phyloP scores from a whole-genome alignment of 2,888 invertebrate genomes.

The Mechanitis mazaeus region DNA sequence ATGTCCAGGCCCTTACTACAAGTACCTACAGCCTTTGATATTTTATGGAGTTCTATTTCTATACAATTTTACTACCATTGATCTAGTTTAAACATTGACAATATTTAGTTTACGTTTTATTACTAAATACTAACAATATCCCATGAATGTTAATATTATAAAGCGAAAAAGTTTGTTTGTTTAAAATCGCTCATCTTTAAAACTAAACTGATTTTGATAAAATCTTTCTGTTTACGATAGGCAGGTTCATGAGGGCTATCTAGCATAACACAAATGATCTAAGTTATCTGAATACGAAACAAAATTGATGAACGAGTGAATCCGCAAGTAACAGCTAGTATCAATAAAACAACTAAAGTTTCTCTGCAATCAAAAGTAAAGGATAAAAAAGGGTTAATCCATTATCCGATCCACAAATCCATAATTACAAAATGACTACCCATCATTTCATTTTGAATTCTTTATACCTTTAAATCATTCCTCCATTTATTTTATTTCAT shows the following conservation, averaged over 20 bases:
- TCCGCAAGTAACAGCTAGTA: too few relatives aligned
- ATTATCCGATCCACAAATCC: constrained; percentile 28
- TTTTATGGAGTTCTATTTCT: constrained; percentile 43
- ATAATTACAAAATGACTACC: constrained; percentile 44
- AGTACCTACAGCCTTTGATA: constrained; percentile 43
- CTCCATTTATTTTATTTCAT: background rate
- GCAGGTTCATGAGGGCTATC: too few relatives aligned
- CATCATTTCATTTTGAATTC: constrained; percentile 40
- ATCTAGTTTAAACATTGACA: constrained; percentile 26
- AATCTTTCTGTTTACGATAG: too few relatives aligned
- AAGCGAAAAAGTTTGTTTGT: too few relatives aligned
- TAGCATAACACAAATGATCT: too few relatives aligned
- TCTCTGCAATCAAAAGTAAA: constrained; percentile 19
- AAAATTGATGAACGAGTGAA: too few relatives aligned
- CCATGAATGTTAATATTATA: too few relatives aligned
- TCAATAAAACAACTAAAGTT: too few relatives aligned
- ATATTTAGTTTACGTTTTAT: background rate
- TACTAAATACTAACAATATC: too few relatives aligned
- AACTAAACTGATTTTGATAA: too few relatives aligned
- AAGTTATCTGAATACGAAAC: too few relatives aligned
- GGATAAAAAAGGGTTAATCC: constrained; percentile 24
- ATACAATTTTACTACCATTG: constrained; percentile 26
- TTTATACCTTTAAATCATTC: constrained; percentile 1
- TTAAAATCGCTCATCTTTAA: too few relatives aligned
- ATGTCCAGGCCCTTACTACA: constrained; percentile 51